A percentile compares a stretch with the other conserved stretches of the same genome.
Conservation (phyloP, 2,888 invertebrate species). For the Perdita meconis region DNA sequence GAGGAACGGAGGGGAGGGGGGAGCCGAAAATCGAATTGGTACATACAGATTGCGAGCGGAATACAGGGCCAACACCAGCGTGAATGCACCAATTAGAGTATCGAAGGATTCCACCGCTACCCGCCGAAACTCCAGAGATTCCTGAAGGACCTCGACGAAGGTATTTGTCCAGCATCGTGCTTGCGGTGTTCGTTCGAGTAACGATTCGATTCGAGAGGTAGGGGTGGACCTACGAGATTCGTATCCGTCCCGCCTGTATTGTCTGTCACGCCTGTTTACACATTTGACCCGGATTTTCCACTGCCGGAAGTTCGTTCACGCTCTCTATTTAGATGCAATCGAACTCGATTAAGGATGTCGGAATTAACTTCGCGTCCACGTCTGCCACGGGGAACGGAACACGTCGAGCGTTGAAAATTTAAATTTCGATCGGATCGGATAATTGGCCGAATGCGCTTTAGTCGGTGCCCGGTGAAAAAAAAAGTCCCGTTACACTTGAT, state of each 20-base stretch:
- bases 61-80: slow-evolving; percentile 70
- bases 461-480: background rate
- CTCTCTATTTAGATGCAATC: slow-evolving; percentile 64
- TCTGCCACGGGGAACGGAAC: background rate
- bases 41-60: slow-evolving; percentile 66
- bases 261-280: slow-evolving; percentile 72
- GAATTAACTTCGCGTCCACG: slow-evolving; percentile 62
- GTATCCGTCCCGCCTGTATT: slow-evolving; percentile 66
- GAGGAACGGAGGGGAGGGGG: background rate
- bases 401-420: slow-evolving; percentile 33
- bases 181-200: slow-evolving; percentile 77
- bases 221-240: slow-evolving; percentile 70
- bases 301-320: slow-evolving; percentile 48
- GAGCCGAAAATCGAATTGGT: slow-evolving; percentile 64
- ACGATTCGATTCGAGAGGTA: slow-evolving; percentile 79
- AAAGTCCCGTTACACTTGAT: background rate
- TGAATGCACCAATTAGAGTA: slow-evolving; percentile 82
- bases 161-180: slow-evolving; percentile 80
- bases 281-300: slow-evolving; percentile 70
- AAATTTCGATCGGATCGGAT: slow-evolving; percentile 10
- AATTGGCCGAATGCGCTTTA: slow-evolving; percentile 4
- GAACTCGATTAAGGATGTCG: slow-evolving; percentile 69
- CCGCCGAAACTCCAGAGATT: slow-evolving; percentile 80
- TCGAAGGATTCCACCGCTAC: slow-evolving; percentile 80
- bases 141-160: slow-evolving; percentile 80